A percentile compares a stretch with the other conserved stretches of the same genome.
phyloP scores from a whole-genome alignment of 92 coral and sea anemone species.

The Micromussa lordhowensis region DNA sequence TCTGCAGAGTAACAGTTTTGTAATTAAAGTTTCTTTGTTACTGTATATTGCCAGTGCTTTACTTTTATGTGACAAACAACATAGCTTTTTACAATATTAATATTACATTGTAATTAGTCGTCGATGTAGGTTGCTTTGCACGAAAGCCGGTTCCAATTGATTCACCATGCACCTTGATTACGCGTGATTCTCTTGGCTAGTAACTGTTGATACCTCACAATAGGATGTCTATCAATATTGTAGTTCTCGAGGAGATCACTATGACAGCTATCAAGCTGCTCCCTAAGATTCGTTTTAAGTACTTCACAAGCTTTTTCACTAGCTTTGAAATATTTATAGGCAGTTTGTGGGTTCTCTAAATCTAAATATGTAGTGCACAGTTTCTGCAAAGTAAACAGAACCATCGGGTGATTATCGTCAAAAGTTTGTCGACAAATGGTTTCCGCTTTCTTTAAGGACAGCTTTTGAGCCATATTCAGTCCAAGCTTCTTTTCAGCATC shows the following conservation, averaged over 20 bases:
- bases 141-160: background rate
- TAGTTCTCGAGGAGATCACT: background rate
- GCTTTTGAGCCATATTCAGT: background rate
- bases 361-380: slow-evolving; percentile 4
- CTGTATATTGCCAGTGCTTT: too few relatives aligned
- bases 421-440: background rate
- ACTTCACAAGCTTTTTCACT: slow-evolving; percentile 15
- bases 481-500: slow-evolving; percentile 12
- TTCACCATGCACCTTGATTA: slow-evolving; percentile 11
- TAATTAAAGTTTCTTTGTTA: too few relatives aligned
- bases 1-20: too few relatives aligned
- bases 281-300: slow-evolving; percentile 1
- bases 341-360: background rate
- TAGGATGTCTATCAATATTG: background rate
- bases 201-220: background rate
- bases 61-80: too few relatives aligned
- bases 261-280: background rate
- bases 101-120: background rate
- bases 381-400: slow-evolving; percentile 10
- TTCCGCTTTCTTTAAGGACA: slow-evolving; percentile 7
- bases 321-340: background rate
- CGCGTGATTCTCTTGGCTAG: background rate
- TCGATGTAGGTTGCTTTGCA: background rate
- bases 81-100: too few relatives aligned
- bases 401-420: slow-evolving; percentile 19